phyloP scores from a whole-genome alignment of 1,140 invertebrate species.

The Ceratosolen solmsi region DNA sequence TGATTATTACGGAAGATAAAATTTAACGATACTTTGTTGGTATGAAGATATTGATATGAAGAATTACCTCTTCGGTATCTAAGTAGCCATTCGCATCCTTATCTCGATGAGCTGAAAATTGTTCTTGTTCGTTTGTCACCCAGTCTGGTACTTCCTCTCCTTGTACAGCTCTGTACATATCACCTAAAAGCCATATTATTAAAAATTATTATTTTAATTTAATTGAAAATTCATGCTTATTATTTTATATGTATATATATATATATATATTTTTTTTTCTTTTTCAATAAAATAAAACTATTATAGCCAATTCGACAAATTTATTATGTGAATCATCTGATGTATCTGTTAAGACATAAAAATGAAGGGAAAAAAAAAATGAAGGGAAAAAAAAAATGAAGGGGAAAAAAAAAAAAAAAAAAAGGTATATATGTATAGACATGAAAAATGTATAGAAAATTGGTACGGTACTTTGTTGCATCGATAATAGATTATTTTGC shows the following conservation, averaged over 20 bases:
- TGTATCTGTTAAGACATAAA: neutral
- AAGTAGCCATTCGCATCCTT: slow-evolving; percentile 92
- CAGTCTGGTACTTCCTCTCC: slow-evolving; percentile 93
- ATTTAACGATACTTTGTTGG: neutral
- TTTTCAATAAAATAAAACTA: too few species aligned
- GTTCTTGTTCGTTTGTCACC: slow-evolving; percentile 94
- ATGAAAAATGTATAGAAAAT: too few species aligned
- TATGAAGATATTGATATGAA: neutral
- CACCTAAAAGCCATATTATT: slow-evolving; percentile 72
- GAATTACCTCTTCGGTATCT: slow-evolving; percentile 86
- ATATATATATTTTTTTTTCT: neutral
- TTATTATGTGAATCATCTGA: neutral
- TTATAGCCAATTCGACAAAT: too few species aligned
- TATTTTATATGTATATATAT: neutral
- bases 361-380: too few species aligned
- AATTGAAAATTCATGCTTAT: neutral
- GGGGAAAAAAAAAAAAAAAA: too few species aligned
- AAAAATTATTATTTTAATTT: neutral
- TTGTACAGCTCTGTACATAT: slow-evolving; percentile 87
- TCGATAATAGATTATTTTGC: too few species aligned
- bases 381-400: too few species aligned
- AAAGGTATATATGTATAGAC: neutral
- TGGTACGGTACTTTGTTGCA: too few species aligned
- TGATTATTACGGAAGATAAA: slow-evolving; percentile 25
- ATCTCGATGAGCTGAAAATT: slow-evolving; percentile 89